Base-by-base conservation (phyloP, 2,888 invertebrate genomes). In the Pammene fasciana region DNA sequence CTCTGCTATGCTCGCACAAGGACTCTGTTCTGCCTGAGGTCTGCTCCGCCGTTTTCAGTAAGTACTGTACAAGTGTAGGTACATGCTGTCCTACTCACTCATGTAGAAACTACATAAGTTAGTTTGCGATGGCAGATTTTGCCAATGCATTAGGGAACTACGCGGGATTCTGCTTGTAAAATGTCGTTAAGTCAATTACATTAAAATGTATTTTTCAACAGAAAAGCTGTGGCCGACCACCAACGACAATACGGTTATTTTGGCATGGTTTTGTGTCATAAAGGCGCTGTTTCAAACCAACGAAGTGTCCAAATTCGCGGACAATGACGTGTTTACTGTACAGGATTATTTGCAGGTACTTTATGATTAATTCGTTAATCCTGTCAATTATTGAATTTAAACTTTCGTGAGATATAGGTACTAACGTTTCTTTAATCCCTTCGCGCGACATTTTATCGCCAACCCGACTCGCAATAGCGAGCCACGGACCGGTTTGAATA, bases 81-180 rank as follows among this genome's bases (percentile, higher is more conserved):
- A 26, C 2, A 26, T 26, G 26, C 94, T 82, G 94, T 95, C 0
- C 94, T 96, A 75, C 83, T 96, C 43, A 90, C 89, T 0, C 96
- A 96, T 80, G 88, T 96, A 65, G 93, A 94, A 46, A 90, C 88
- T 11, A 64, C 86, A 11, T 96, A 96, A 73, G 95, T 97, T 5
- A 95, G 96, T 2, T 95, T 97, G 71, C 93, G 98, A 71, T 94
- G 99, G 73, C 96, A n/a, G n/a, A n/a, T n/a, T n/a, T n/a, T n/a
- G n/a, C n/a, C n/a, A n/a, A n/a, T n/a, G n/a, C n/a, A n/a, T n/a
- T n/a, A n/a, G n/a, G n/a, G n/a, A n/a, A n/a, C n/a, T n/a, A n/a
- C n/a, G n/a, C n/a, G n/a, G n/a, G n/a, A n/a, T n/a, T n/a, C n/a
- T 38, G 8, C 38, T 43, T 43, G 7, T 10, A 9, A 43, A 45